phyloP scores from a whole-genome alignment of 2,113 vertebrate genomes.

The Perca flavescens region DNA sequence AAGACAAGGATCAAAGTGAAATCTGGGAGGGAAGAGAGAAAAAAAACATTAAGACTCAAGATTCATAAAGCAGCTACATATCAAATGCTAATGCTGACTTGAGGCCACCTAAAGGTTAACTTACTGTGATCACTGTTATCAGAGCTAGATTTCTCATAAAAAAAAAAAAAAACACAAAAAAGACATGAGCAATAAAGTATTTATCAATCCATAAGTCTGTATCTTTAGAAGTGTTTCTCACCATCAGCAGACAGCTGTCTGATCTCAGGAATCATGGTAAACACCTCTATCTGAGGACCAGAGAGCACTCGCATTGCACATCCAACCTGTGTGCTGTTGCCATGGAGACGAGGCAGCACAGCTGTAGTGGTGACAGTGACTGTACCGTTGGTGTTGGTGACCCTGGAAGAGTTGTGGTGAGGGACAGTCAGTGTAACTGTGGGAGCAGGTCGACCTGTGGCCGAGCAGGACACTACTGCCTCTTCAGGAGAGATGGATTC shows the following conservation, averaged over 20 bases:
- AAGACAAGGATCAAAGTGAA: background rate
- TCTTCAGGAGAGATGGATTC: background rate
- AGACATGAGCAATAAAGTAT: background rate
- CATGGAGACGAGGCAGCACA: background rate
- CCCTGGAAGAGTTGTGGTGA: background rate
- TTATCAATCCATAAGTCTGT: background rate
- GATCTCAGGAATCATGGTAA: background rate
- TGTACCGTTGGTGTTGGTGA: conserved; percentile 44
- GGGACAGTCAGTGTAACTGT: conserved; percentile 19
- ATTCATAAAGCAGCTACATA: background rate
- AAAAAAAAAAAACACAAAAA: background rate
- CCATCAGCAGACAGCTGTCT: background rate
- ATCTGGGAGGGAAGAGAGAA: background rate
- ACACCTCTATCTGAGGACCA: background rate
- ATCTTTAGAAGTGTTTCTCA: conserved; percentile 18
- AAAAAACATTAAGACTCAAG: background rate
- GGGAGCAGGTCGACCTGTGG: conserved; percentile 61
- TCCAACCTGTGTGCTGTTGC: background rate
- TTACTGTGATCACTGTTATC: background rate
- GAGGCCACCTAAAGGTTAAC: background rate
- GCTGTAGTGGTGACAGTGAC: conserved; percentile 43
- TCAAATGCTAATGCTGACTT: background rate
- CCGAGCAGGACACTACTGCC: conserved; percentile 57
- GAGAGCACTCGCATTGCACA: conserved; percentile 36
- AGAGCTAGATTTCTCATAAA: background rate